Conservation (phyloP, 2,797 vertebrate species). For the Linurgus olivaceus region DNA sequence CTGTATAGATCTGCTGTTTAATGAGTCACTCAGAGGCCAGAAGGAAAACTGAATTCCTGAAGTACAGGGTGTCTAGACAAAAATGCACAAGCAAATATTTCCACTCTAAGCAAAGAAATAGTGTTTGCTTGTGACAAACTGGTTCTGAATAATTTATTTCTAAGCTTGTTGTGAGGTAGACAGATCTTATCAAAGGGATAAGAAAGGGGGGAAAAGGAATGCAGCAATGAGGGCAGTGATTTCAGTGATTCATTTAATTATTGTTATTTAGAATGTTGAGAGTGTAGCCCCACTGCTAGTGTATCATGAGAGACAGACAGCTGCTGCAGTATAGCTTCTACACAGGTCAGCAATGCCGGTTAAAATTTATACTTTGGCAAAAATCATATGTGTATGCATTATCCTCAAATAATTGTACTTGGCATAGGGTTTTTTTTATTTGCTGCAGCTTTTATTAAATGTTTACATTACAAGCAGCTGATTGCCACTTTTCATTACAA, state of each 20-base stretch:
- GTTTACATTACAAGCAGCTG: neutral
- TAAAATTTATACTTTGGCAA: neutral
- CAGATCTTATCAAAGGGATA: neutral
- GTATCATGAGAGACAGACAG: neutral
- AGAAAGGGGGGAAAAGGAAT: neutral
- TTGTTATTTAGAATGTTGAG: neutral
- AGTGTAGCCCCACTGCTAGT: neutral
- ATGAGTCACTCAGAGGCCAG: slow-evolving; percentile 68
- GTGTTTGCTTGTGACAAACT: slow-evolving; percentile 67
- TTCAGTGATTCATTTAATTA: neutral
- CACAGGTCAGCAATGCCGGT: neutral
- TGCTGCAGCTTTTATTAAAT: neutral
- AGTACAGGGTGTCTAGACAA: slow-evolving; percentile 59
- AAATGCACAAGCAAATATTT: slow-evolving; percentile 66
- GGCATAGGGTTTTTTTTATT: neutral
- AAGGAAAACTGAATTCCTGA: slow-evolving; percentile 59
- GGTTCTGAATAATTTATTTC: slow-evolving; percentile 69
- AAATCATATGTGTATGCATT: neutral
- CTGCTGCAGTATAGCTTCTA: neutral
- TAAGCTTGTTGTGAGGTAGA: slow-evolving; percentile 27
- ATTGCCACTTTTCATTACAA: neutral
- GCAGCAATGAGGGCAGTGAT: neutral
- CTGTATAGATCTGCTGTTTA: slow-evolving; percentile 69
- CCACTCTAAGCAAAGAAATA: slow-evolving; percentile 51
- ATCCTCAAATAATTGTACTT: neutral